These are phyloP conservation scores for Bostrychus sinensis DNA, from an alignment of 2,113 vertebrate genomes.

Conservation along the genomic window DNA sequence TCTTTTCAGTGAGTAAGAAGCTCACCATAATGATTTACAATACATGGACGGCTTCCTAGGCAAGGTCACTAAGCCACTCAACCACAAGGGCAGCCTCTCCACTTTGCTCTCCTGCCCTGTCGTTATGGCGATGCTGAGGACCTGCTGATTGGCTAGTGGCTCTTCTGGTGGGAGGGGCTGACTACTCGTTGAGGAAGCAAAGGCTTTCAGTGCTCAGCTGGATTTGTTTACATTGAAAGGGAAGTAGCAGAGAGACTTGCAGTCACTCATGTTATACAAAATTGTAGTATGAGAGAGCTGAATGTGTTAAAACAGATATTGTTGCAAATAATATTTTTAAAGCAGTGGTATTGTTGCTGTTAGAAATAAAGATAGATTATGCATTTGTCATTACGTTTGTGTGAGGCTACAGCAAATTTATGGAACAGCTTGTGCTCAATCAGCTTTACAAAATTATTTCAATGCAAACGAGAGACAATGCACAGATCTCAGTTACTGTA, in stretches of 20 bases:
- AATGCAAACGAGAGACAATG: neutral
- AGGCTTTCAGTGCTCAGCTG: slow-evolving; percentile 56
- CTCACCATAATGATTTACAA: slow-evolving; percentile 48
- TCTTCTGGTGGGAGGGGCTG: slow-evolving; percentile 46
- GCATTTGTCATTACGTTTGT: neutral
- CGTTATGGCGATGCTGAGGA: slow-evolving; percentile 56
- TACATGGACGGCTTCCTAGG: slow-evolving; percentile 42
- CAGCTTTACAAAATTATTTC: neutral
- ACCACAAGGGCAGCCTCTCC: slow-evolving; percentile 60
- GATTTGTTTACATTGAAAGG: slow-evolving; percentile 69
- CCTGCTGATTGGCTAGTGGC: slow-evolving; percentile 54
- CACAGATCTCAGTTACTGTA: no score
- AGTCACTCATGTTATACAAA: neutral
- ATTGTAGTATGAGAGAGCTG: neutral
- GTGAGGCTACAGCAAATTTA: neutral
- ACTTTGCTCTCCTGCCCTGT: slow-evolving; percentile 38
- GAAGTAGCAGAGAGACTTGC: slow-evolving; percentile 12
- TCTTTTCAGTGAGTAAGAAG: slow-evolving; percentile 7
- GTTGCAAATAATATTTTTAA: neutral
- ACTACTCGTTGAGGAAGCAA: slow-evolving; percentile 39
- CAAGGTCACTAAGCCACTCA: slow-evolving; percentile 65
- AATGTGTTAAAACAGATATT: neutral
- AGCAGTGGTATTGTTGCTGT: neutral
- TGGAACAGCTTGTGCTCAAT: neutral
- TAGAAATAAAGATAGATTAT: neutral